Evolutionary conservation across 2,113 vertebrate genomes (phyloP), one percentile per base, ranked within the genome.

Genomic region (Heterocephalus glaber): DNA sequence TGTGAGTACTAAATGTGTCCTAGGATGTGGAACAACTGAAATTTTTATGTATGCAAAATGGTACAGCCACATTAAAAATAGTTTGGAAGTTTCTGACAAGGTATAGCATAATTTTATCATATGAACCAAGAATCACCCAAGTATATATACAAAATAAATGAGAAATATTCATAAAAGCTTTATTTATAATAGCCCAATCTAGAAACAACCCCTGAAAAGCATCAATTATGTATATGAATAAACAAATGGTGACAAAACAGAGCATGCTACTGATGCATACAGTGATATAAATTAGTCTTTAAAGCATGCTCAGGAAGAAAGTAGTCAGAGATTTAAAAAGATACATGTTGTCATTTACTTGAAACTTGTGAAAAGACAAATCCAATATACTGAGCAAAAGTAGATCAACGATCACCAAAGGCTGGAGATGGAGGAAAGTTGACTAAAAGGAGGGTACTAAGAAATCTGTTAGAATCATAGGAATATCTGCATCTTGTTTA

Each of bases 231-330:
- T 65, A 65, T 70, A 65, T 65, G 7, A 24, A 87, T n/a, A 56
- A 60, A 61, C 11, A 77, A 66, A 65, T 49, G n/a, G 72, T 7
- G 24, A 74, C 13, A 65, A 66, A 35, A 14, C 63, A 66, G 33
- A 33, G 12, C 65, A 70, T 65, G 17, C 24, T 38, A 38, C 9
- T 76, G 41, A 77, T 61, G 56, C 1, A 80, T 19, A 19, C 3
- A 72, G 11, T 44, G 16, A 80, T 52, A 5, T 44, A 47, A 19
- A 66, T 61, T 22, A 89, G 82, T 70, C 81, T 80, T 95, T 70
- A 96, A 97, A 96, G 52, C 7, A 84, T 47, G 58, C 35, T 88
- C 66, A 56, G 74, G 13, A 84, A 35, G 70, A 74, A 92, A 70
- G 28, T 80, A 24, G 4, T 24, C 35, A 93, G 1, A 77, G n/a